Base-by-base conservation (phyloP, 2,113 vertebrate genomes). In the Prunella himalayana region DNA sequence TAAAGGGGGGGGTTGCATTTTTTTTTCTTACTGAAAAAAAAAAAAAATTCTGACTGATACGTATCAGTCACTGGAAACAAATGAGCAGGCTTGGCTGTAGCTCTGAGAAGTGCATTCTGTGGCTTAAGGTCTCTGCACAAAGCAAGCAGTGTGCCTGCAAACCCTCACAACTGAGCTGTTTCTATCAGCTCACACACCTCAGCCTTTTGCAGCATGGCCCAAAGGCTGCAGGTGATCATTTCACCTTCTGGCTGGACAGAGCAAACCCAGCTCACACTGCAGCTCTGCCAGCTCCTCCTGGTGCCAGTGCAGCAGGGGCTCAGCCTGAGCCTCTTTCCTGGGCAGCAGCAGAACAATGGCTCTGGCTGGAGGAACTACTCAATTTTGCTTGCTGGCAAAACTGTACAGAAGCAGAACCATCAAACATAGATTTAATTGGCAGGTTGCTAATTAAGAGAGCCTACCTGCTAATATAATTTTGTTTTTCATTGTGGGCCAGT, bases 391-490 rank as follows among this genome's bases (percentile, higher is more conserved):
- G 57, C 33, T 87, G 70, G 78, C 78, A 95, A 82, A 94, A 72
- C 33, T 53, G 12, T 39, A 35, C 42, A 63, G 45, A 85, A 89
- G 39, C 45, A 64, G 33, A 84, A 91, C 28, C 50, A 77, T 59
- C 47, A 70, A 66, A 86, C 50, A 81, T 23, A 87, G 50, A 82
- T 33, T 42, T 77, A 85, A 94, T 92, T 80, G 92, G 59, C 51
- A 80, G 31, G 41, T 31, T 86, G 42, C 24, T 82, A 45, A 76
- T 76, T 44, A 37, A 68, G 49, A 76, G 57, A 76, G 25, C 24
- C 41, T 61, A 50, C 39, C 59, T 90, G 47, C 39, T 94, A 77
- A 70, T 87, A 47, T n/a, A 4, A 65, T 25, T 64, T 66, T 2
- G 39, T 66, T 89, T 91, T 87, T 89, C 31, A 35, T 11, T 56